phyloP scores from a whole-genome alignment of 2,113 vertebrate species.

The Grus americana region DNA sequence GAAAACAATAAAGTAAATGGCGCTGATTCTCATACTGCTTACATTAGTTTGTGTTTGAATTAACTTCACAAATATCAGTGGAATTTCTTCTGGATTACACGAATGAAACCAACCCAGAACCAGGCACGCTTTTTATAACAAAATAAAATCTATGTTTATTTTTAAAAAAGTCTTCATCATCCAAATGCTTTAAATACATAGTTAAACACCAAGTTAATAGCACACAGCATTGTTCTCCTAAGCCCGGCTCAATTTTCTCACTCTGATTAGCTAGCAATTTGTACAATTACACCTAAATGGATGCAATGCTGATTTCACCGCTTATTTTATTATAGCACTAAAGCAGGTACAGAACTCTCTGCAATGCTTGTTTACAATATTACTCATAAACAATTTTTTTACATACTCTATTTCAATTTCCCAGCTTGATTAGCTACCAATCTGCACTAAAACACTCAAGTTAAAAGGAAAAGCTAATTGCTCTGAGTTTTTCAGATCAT shows the following conservation, averaged over 20 bases:
- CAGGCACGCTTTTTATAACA: not conserved
- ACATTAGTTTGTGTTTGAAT: not conserved
- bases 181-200: conserved; percentile 26
- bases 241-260: conserved; percentile 55
- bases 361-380: conserved; percentile 56
- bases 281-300: conserved; percentile 70
- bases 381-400: conserved; percentile 70
- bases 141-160: not conserved
- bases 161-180: not conserved
- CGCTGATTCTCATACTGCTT: not conserved
- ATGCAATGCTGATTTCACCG: conserved; percentile 60
- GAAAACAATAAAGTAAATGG: conserved; percentile 10
- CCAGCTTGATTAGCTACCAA: conserved; percentile 72
- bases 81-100: not conserved
- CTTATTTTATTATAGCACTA: conserved; percentile 66
- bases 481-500: conserved; percentile 57
- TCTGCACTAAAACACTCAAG: conserved; percentile 59
- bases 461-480: conserved; percentile 72
- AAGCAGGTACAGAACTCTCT: conserved; percentile 59
- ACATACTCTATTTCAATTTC: conserved; percentile 60
- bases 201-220: conserved; percentile 46
- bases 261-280: conserved; percentile 71
- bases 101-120: not conserved
- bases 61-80: not conserved
- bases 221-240: conserved; percentile 47